Percentiles rank a stretch among this genome's conserved stretches.
Evolutionary conservation across 2,797 vertebrate genomes (phyloP).

Genomic region (Tenualosa thibaudeaui): DNA sequence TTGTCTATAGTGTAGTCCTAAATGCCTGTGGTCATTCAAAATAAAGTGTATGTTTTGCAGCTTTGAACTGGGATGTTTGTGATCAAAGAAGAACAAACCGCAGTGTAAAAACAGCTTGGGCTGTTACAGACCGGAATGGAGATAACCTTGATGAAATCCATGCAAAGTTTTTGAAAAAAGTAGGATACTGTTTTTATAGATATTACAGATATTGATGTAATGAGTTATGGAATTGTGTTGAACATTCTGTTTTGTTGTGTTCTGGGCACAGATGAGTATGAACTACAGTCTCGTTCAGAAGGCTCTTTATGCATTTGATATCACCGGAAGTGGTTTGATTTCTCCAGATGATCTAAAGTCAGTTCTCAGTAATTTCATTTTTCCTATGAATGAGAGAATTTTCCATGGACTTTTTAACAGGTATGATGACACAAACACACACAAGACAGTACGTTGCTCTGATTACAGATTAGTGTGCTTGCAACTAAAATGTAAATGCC

Average conservation of each 20-base stretch:
- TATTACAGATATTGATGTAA: background rate
- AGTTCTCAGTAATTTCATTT: slow-evolving; percentile 73
- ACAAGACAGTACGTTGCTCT: background rate
- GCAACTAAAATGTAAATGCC: background rate
- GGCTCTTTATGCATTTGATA: slow-evolving; percentile 70
- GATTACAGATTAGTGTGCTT: background rate
- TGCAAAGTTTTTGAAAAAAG: slow-evolving; percentile 66
- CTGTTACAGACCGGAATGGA: slow-evolving; percentile 23
- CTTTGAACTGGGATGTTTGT: slow-evolving; percentile 46
- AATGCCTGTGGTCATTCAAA: background rate
- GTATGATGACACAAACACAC: slow-evolving; percentile 50
- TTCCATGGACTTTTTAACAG: slow-evolving; percentile 75
- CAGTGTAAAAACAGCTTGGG: slow-evolving; percentile 39
- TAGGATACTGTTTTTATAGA: slow-evolving; percentile 36
- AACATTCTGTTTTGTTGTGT: background rate
- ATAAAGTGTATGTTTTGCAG: slow-evolving; percentile 30
- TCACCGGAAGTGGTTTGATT: slow-evolving; percentile 65
- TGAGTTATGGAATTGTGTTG: background rate
- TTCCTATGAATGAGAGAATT: slow-evolving; percentile 64
- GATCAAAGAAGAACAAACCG: slow-evolving; percentile 42
- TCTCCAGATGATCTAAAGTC: slow-evolving; percentile 74
- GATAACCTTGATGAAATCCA: slow-evolving; percentile 59
- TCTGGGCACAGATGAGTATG: slow-evolving; percentile 58
- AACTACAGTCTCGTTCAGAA: slow-evolving; percentile 64
- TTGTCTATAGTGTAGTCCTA: background rate